Evolutionary conservation across 2,888 invertebrate species (phyloP).

Genomic region (Xanthia togata): DNA sequence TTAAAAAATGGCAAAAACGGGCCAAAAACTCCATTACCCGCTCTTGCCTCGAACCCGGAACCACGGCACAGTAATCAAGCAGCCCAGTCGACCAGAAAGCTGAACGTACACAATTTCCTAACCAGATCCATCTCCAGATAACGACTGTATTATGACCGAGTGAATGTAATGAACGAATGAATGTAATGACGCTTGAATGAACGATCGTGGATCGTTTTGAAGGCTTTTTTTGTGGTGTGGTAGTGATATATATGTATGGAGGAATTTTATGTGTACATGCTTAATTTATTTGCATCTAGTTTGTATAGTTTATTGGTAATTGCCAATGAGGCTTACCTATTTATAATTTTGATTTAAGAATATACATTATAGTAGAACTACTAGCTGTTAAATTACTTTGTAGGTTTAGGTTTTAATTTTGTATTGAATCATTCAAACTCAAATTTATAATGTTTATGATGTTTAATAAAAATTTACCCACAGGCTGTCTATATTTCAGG

Average conservation of each 20-base stretch:
- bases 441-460: too few species aligned
- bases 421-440: too few species aligned
- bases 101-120: slow-evolving; percentile 86
- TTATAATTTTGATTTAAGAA: too few species aligned
- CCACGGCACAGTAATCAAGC: slow-evolving; percentile 75
- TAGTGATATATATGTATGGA: slow-evolving; percentile 19
- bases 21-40: slow-evolving; percentile 41
- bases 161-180: slow-evolving; percentile 80
- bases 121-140: slow-evolving; percentile 82
- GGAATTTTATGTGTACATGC: not conserved
- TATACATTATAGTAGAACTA: too few species aligned
- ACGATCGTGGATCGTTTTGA: slow-evolving; percentile 67
- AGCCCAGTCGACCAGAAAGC: slow-evolving; percentile 77
- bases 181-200: slow-evolving; percentile 84
- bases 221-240: slow-evolving; percentile 35
- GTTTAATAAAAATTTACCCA: too few species aligned
- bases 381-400: too few species aligned
- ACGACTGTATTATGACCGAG: slow-evolving; percentile 70
- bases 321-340: too few species aligned
- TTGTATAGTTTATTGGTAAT: too few species aligned
- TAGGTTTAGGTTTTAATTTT: too few species aligned
- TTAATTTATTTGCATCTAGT: too few species aligned
- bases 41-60: slow-evolving; percentile 67
- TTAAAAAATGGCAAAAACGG: slow-evolving; percentile 27
- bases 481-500: too few species aligned